Evolutionary conservation across 2,797 vertebrate species (phyloP).

Genomic region (Cuniculus paca): DNA sequence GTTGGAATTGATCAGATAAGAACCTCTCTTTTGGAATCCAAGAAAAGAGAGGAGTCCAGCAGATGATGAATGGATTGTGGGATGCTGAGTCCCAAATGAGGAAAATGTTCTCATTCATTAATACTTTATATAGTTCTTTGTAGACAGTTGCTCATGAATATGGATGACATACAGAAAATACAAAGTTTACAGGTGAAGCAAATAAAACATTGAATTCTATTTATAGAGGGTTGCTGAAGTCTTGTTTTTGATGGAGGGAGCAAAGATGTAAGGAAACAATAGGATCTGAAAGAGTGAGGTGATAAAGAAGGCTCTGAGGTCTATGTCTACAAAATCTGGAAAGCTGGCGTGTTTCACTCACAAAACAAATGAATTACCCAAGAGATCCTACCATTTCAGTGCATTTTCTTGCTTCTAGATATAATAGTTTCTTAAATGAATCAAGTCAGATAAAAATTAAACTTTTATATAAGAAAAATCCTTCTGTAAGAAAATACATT

Average conservation of each 20-base stretch:
- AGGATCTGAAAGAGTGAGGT: not conserved
- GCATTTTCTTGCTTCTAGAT: not conserved
- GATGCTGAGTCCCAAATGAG: no score
- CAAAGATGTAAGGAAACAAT: not conserved
- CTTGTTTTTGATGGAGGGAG: not conserved
- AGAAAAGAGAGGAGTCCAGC: not conserved
- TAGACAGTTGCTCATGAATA: not conserved
- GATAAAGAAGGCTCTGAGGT: not conserved
- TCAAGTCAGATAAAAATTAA: constrained; percentile 33
- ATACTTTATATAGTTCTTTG: not conserved
- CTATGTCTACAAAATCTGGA: not conserved
- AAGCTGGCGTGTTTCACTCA: not conserved
- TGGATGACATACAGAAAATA: not conserved
- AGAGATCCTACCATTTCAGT: not conserved
- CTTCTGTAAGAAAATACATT: not conserved
- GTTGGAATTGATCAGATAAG: not conserved
- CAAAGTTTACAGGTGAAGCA: not conserved
- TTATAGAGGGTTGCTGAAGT: not conserved
- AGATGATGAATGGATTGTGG: not conserved
- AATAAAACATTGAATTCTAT: not conserved
- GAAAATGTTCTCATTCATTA: not conserved
- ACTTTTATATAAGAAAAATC: not conserved
- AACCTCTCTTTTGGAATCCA: not conserved
- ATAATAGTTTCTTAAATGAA: not conserved
- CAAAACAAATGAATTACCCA: not conserved